Evolutionary conservation across 1,140 invertebrate genomes (phyloP).

Genomic region (Amphibalanus amphitrite): DNA sequence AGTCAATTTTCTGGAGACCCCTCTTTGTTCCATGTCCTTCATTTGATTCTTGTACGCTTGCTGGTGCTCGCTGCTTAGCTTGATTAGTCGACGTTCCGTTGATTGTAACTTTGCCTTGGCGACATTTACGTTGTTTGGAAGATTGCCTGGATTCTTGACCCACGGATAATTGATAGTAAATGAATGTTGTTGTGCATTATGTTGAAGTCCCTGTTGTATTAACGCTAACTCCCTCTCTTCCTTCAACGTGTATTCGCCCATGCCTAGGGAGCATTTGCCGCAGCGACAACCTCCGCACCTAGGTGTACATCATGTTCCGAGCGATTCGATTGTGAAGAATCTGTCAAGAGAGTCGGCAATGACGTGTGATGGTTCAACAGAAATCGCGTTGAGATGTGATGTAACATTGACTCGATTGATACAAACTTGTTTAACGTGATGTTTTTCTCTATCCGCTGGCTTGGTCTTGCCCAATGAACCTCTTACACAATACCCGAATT

Average conservation of each 20-base stretch:
- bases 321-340: conserved; percentile 6
- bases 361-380: not conserved
- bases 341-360: conserved; percentile 1
- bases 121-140: conserved; percentile 10
- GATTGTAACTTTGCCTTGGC: conserved; percentile 8
- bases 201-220: conserved; percentile 7
- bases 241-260: conserved; percentile 9
- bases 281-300: conserved; percentile 12
- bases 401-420: too few species aligned
- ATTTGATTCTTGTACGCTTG: conserved; percentile 7
- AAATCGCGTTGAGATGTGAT: conserved; percentile 7
- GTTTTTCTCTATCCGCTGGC: not conserved
- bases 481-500: conserved; percentile 8
- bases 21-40: conserved; percentile 1
- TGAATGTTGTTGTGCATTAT: not conserved
- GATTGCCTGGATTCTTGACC: conserved; percentile 1
- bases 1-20: conserved; percentile 9
- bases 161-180: conserved; percentile 10
- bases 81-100: conserved; percentile 7
- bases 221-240: conserved; percentile 10
- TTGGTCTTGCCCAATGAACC: not conserved
- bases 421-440: not conserved
- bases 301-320: not conserved
- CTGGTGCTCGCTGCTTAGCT: conserved; percentile 7
- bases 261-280: conserved; percentile 9